Evolutionary conservation across 2,888 invertebrate genomes (phyloP).

Genomic region (Vesta saturnalis): DNA sequence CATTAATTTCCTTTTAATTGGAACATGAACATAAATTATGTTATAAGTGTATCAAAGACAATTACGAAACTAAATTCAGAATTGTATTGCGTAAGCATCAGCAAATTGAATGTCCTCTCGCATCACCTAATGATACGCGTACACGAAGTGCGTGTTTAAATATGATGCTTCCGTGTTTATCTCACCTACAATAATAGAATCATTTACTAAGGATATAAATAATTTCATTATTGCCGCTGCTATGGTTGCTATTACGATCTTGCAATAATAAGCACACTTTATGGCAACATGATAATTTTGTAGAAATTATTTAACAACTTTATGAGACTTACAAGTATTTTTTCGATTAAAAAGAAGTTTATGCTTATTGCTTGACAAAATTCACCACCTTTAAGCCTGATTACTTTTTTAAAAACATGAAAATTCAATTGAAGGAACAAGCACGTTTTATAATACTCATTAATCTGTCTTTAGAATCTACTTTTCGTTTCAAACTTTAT

Average conservation of each 20-base stretch:
- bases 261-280: not conserved
- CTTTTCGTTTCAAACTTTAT: too few species aligned
- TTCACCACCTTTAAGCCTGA: too few species aligned
- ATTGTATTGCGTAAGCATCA: constrained; percentile 12
- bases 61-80: not conserved
- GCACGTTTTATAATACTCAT: too few species aligned
- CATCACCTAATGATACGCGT: constrained; percentile 32
- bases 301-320: not conserved
- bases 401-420: too few species aligned
- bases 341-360: too few species aligned
- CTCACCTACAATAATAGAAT: constrained; percentile 37
- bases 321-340: too few species aligned
- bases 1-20: not conserved
- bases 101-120: constrained; percentile 25
- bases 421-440: too few species aligned
- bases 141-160: constrained; percentile 35
- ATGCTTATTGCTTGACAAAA: too few species aligned
- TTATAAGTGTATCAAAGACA: too few species aligned
- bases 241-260: constrained; percentile 5
- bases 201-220: constrained; percentile 34
- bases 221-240: constrained; percentile 30
- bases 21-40: not conserved
- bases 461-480: too few species aligned
- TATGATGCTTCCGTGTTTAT: constrained; percentile 35
- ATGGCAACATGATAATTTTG: not conserved